Base-by-base conservation (phyloP, 1,140 invertebrate genomes). In the Cydia splendana region DNA sequence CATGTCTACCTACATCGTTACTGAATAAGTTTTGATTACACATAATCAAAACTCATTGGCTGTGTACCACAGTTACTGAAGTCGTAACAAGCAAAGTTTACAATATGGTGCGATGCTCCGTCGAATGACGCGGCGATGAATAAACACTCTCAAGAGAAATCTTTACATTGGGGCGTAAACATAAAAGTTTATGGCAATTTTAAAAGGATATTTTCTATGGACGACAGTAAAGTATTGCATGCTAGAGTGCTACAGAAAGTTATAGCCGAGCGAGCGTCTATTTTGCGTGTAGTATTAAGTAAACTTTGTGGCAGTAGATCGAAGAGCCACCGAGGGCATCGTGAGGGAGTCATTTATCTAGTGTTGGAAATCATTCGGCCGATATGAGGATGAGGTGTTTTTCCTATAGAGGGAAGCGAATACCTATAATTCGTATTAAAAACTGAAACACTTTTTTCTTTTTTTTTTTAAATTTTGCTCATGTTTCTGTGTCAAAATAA, bases 41-140 rank as follows among this genome's bases (percentile, higher is more conserved):
- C 9, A 20, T 71, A 71, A 71, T 71, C 67, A 71, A 71, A 71
- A 71, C 67, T 71, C 45, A 71, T 71, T 20, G 65, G n/a, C 79
- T 75, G 77, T 81, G 83, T 84, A 81, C 79, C n/a, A 42, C 81
- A 82, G 81, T 81, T 78, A 76, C 78, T 85, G 82, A 87, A 87
- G 81, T 87, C 85, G 84, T 88, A 88, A 88, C 84, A 85, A 87
- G 86, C 80, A 82, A 85, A 87, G 85, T 87, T 87, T 84, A 87
- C 80, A 84, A 82, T 81, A 79, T 81, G 80, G 76, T 84, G 84
- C 82, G 81, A 76, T 81, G 78, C 69, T 76, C 77, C 83, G 81
- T 84, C 83, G 83, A 86, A 85, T 83, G 80, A 80, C 71, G 78
- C 75, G 71, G 80, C 76, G 78, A 81, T 80, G 78, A 80, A 65